Evolutionary conservation across 2,797 vertebrate species (phyloP).

Genomic region (Pelodytes ibericus): DNA sequence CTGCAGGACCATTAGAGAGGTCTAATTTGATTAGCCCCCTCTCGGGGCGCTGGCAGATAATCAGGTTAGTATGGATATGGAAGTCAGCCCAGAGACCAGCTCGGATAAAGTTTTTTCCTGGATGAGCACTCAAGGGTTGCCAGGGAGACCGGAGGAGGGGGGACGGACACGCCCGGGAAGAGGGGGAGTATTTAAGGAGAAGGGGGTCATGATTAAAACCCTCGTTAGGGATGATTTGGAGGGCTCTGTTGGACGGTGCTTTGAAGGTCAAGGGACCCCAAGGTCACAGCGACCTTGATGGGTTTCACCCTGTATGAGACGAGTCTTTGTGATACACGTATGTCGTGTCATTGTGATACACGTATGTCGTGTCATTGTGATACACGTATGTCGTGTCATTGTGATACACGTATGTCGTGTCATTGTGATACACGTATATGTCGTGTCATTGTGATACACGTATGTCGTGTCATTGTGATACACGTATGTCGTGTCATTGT

Average conservation of each 20-base stretch:
- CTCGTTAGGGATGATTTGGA: slow-evolving; percentile 3
- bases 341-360: too few species aligned
- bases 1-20: slow-evolving; percentile 90
- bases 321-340: too few species aligned
- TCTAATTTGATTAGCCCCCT: slow-evolving; percentile 95
- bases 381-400: too few species aligned
- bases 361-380: too few species aligned
- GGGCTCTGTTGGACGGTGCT: slow-evolving; percentile 7
- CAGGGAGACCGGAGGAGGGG: slow-evolving; percentile 68
- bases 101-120: slow-evolving; percentile 82
- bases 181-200: slow-evolving; percentile 60
- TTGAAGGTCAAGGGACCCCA: slow-evolving; percentile 50
- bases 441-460: too few species aligned
- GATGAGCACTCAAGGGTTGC: slow-evolving; percentile 78
- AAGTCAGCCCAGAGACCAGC: slow-evolving; percentile 83
- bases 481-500: too few species aligned
- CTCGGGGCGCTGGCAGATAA: slow-evolving; percentile 92
- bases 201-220: slow-evolving; percentile 20
- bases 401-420: too few species aligned
- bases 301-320: too few species aligned
- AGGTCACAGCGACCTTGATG: slow-evolving; percentile 22
- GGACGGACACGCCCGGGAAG: slow-evolving; percentile 62
- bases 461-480: too few species aligned
- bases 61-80: slow-evolving; percentile 99
- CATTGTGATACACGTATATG: too few species aligned